A percentile compares a stretch with the other conserved stretches of the same genome.
Conservation (phyloP, 2,888 invertebrate genomes). For the Apodemia hepburni region DNA sequence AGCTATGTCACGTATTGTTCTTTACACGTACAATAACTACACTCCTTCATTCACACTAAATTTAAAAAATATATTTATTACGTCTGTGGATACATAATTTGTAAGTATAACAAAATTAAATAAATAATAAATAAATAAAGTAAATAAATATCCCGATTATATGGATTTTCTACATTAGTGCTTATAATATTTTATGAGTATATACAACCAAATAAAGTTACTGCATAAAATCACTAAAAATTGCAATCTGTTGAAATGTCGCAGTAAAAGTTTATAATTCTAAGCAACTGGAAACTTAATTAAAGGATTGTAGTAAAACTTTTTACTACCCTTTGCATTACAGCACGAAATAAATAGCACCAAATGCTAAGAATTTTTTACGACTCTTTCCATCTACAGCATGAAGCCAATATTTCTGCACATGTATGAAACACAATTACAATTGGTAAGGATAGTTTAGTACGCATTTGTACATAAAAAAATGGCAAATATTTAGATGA, state of each 20-base stretch:
- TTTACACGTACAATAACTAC: too few species aligned
- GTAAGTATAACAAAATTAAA: too few species aligned
- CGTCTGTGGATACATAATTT: too few species aligned
- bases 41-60: too few species aligned
- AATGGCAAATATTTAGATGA: background rate
- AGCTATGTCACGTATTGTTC: too few species aligned
- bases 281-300: conserved; percentile 10
- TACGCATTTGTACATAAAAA: background rate
- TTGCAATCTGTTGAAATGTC: conserved; percentile 5
- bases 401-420: conserved; percentile 66
- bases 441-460: conserved; percentile 41
- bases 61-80: too few species aligned
- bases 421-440: conserved; percentile 75
- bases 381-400: conserved; percentile 29
- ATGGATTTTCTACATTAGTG: too few species aligned
- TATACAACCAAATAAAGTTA: background rate
- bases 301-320: conserved; percentile 12
- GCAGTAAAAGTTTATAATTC: conserved; percentile 7
- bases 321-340: conserved; percentile 6
- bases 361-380: conserved; percentile 18
- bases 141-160: too few species aligned
- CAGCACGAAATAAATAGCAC: conserved; percentile 1
- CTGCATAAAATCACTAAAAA: conserved; percentile 3
- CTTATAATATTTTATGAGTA: too few species aligned
- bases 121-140: too few species aligned